A percentile compares a stretch with the other conserved stretches of the same genome.
phyloP scores from a whole-genome alignment of 2,797 vertebrate genomes.

The Morus bassanus region DNA sequence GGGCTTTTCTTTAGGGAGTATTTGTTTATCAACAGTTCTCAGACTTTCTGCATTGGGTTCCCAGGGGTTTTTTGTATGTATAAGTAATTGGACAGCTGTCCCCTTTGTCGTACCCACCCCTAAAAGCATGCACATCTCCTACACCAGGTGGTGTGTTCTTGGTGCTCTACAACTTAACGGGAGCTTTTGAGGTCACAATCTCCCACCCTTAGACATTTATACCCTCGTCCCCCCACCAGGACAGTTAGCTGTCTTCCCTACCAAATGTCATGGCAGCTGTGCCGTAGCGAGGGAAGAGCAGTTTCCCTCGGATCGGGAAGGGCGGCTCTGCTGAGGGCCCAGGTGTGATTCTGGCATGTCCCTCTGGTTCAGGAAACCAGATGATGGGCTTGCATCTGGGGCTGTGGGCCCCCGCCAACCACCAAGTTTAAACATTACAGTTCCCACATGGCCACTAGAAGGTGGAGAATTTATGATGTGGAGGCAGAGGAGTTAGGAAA shows the following conservation, averaged over 20 bases:
- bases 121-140: accelerated
- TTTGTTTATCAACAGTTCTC: background rate
- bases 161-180: background rate
- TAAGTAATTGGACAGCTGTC: background rate
- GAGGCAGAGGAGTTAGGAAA: background rate
- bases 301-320: background rate
- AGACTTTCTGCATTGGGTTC: background rate
- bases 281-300: background rate
- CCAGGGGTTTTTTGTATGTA: background rate
- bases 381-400: background rate
- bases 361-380: background rate
- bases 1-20: background rate
- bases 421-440: background rate
- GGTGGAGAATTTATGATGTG: background rate
- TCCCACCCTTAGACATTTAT: background rate
- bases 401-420: background rate
- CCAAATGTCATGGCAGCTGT: accelerated
- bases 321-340: background rate
- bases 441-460: background rate
- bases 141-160: background rate
- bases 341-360: background rate
- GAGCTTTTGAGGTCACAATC: background rate
- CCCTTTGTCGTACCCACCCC: background rate
- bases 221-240: accelerated
- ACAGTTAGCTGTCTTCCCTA: background rate